These are phyloP conservation scores for Globia sparganii DNA, from an alignment of 2,888 invertebrate genomes.

Conservation along the genomic window DNA sequence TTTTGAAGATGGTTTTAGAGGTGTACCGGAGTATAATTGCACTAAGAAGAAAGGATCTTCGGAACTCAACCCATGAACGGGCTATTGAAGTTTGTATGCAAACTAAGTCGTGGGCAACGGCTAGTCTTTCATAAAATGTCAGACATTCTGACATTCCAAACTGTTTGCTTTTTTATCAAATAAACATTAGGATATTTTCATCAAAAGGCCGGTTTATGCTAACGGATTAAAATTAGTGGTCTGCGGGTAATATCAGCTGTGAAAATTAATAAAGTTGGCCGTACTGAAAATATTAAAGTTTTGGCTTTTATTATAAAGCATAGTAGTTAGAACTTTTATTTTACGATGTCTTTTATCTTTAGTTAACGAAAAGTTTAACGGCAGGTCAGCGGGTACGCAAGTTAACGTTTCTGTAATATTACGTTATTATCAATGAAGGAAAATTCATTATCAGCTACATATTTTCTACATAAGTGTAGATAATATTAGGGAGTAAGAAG, in stretches of 20 bases:
- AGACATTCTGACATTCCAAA: not conserved
- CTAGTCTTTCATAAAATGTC: not conserved
- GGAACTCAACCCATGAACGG: not conserved
- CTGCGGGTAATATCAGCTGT: conserved; percentile 28
- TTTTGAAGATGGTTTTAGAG: not conserved
- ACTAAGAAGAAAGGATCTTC: not conserved
- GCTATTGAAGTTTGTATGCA: not conserved
- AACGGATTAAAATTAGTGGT: conserved; percentile 43
- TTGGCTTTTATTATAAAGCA: conserved; percentile 18
- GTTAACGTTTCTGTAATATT: not conserved
- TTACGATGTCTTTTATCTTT: conserved; percentile 25
- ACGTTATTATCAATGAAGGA: not conserved
- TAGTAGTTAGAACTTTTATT: not conserved
- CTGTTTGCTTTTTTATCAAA: conserved; percentile 12
- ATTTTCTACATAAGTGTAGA: not conserved
- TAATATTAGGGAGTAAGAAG: not conserved
- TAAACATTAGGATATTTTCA: conserved; percentile 23
- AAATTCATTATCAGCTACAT: not conserved
- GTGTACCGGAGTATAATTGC: not conserved
- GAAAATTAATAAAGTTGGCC: conserved; percentile 50
- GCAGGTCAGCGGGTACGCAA: not conserved
- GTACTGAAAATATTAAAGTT: conserved; percentile 6
- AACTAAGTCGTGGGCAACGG: not conserved
- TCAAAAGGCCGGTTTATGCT: conserved; percentile 21
- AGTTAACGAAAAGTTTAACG: not conserved